A percentile compares a stretch with the other conserved stretches of the same genome.
Evolutionary conservation across 2,888 invertebrate species (phyloP).

Genomic region (Vandiemenella viatica): DNA sequence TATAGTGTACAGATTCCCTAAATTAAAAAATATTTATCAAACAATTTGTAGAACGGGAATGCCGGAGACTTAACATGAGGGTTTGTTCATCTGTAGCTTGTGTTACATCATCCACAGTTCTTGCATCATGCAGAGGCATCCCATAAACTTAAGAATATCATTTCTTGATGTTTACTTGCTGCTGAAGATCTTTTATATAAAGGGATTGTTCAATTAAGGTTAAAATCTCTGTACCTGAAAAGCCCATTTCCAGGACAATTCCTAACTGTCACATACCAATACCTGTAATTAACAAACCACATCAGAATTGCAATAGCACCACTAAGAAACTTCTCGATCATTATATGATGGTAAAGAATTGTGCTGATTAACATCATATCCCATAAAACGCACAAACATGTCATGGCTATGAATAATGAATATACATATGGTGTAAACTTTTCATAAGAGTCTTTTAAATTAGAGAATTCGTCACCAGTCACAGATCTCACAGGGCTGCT

Average conservation of each 20-base stretch:
- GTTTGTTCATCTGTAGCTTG: too few relatives aligned
- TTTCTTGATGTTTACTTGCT: too few relatives aligned
- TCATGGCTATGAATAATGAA: slow-evolving; percentile 58
- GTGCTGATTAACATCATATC: slow-evolving; percentile 89
- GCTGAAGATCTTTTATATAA: slow-evolving; percentile 20
- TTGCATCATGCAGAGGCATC: too few relatives aligned
- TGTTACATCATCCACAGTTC: too few relatives aligned
- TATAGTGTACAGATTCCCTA: too few relatives aligned
- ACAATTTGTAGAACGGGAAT: too few relatives aligned
- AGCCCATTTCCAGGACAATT: slow-evolving; percentile 61
- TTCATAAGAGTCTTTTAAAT: slow-evolving; percentile 55
- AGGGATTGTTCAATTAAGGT: slow-evolving; percentile 21
- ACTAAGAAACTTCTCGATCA: slow-evolving; percentile 87
- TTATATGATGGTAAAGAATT: slow-evolving; percentile 87
- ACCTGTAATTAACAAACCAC: slow-evolving; percentile 81
- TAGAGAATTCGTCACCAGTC: slow-evolving; percentile 43
- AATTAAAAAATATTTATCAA: too few relatives aligned
- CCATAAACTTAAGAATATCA: too few relatives aligned
- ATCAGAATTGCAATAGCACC: slow-evolving; percentile 72
- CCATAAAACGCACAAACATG: slow-evolving; percentile 73
- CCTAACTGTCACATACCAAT: slow-evolving; percentile 52
- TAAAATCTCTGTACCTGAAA: slow-evolving; percentile 57
- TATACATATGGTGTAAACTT: slow-evolving; percentile 70
- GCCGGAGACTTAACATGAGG: too few relatives aligned
- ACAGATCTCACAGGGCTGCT: slow-evolving; percentile 46